Percentiles rank a stretch among this genome's conserved stretches.
Evolutionary conservation across 1,140 invertebrate genomes (phyloP).

Genomic region (Monochamus saltuarius): DNA sequence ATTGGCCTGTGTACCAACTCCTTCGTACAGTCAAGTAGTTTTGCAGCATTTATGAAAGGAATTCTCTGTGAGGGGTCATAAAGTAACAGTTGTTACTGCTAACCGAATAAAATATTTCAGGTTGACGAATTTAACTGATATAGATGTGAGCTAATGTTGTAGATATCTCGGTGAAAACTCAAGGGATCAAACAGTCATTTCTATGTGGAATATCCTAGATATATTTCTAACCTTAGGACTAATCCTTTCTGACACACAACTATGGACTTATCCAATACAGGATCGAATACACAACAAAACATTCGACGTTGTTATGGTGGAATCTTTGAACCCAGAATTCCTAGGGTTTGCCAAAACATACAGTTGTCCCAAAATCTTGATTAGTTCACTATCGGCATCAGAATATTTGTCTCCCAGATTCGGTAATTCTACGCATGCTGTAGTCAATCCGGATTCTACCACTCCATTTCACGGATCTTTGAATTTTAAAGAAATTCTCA

Average conservation of each 20-base stretch:
- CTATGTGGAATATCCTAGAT: constrained; percentile 1
- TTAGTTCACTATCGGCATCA: constrained; percentile 21
- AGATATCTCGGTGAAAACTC: neutral
- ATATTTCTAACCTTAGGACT: constrained; percentile 4
- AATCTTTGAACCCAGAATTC: constrained; percentile 21
- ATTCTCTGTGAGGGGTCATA: constrained; percentile 31
- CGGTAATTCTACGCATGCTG: constrained; percentile 30
- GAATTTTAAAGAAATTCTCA: constrained; percentile 23
- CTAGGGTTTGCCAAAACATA: constrained; percentile 29
- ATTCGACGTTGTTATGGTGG: constrained; percentile 29
- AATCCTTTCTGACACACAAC: constrained; percentile 10
- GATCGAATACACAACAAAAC: constrained; percentile 27
- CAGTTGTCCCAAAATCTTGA: constrained; percentile 29
- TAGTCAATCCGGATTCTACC: constrained; percentile 24
- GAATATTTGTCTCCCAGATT: constrained; percentile 6
- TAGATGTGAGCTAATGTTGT: constrained; percentile 25
- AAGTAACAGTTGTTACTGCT: constrained; percentile 33
- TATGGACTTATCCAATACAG: constrained; percentile 18
- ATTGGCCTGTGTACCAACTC: constrained; percentile 53
- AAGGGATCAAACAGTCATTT: neutral
- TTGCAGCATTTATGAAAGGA: constrained; percentile 47
- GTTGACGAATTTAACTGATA: constrained; percentile 33
- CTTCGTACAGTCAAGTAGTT: constrained; percentile 55
- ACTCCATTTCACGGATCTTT: constrained; percentile 9
- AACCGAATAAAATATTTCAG: constrained; percentile 27